Conservation (phyloP, 2,797 vertebrate genomes). For the Girardinus metallicus region DNA sequence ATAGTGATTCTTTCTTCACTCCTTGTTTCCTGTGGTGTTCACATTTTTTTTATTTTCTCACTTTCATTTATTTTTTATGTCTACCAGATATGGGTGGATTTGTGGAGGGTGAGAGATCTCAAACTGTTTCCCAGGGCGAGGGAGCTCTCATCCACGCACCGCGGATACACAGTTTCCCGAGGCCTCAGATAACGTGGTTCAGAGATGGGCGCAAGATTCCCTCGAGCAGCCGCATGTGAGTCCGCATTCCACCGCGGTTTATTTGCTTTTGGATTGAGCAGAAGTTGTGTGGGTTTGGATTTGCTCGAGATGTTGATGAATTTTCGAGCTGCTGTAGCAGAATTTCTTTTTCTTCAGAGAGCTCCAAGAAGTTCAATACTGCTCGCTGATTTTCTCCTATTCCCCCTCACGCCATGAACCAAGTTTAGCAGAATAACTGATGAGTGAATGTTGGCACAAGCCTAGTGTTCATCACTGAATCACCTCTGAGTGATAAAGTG, state of each 20-base stretch:
- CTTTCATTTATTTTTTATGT: constrained; percentile 22
- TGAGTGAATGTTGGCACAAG: constrained; percentile 58
- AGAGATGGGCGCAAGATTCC: constrained; percentile 96
- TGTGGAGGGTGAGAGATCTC: constrained; percentile 86
- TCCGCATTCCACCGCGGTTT: constrained; percentile 23
- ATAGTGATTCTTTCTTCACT: constrained; percentile 24
- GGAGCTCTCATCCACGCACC: constrained; percentile 89
- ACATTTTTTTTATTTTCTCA: constrained; percentile 13
- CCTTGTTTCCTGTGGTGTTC: background rate
- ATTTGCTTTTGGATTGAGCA: constrained; percentile 8
- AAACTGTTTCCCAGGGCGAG: constrained; percentile 91
- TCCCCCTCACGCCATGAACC: constrained; percentile 33
- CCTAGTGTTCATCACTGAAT: constrained; percentile 72
- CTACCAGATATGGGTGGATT: constrained; percentile 93
- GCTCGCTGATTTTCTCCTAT: constrained; percentile 52
- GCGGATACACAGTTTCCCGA: constrained; percentile 93
- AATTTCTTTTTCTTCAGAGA: constrained; percentile 53
- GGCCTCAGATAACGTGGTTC: constrained; percentile 98
- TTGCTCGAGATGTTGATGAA: constrained; percentile 29
- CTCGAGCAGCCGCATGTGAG: constrained; percentile 96
- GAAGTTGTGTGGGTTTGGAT: constrained; percentile 10
- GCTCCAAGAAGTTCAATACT: constrained; percentile 58
- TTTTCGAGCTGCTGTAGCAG: constrained; percentile 22
- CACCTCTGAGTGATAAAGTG: constrained; percentile 75
- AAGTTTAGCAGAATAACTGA: constrained; percentile 69